These are phyloP conservation scores for Andrena praecox DNA, from an alignment of 2,888 invertebrate genomes.

Conservation along the genomic window DNA sequence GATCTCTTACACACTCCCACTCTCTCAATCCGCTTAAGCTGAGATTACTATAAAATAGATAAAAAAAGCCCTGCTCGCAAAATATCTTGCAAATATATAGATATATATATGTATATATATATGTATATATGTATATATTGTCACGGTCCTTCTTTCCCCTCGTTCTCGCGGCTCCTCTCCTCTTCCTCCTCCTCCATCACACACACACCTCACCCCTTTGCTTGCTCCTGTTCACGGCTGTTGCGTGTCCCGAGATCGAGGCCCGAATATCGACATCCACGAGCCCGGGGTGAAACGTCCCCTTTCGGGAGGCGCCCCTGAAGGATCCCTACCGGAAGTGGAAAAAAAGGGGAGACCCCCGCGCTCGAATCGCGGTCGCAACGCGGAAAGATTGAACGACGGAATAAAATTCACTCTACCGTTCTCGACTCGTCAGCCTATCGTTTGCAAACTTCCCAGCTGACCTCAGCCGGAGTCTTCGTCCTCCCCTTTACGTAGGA, in stretches of 20 bases:
- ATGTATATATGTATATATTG: constrained; percentile 78
- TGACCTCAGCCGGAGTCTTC: no score
- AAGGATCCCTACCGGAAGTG: constrained; percentile 10
- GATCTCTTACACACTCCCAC: constrained; percentile 40
- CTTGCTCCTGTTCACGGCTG: not conserved
- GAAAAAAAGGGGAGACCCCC: constrained; percentile 21
- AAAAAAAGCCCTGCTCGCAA: constrained; percentile 81
- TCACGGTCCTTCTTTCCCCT: constrained; percentile 71
- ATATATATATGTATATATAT: constrained; percentile 68
- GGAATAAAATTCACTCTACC: not conserved
- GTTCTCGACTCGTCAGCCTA: not conserved
- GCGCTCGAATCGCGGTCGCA: constrained; percentile 1
- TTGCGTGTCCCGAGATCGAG: constrained; percentile 1
- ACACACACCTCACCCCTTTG: not conserved
- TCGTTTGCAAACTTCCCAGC: not conserved
- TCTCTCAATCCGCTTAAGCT: constrained; percentile 76
- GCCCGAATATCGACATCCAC: not conserved
- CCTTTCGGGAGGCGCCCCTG: not conserved
- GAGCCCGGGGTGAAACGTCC: not conserved
- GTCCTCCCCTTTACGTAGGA: not conserved
- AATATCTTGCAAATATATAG: constrained; percentile 78
- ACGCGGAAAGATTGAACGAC: not conserved
- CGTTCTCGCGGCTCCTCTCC: constrained; percentile 9
- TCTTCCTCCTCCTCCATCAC: not conserved
- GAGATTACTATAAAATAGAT: constrained; percentile 81